Conservation (phyloP, 2,113 vertebrate species). For the Coptodon bakossiorum region DNA sequence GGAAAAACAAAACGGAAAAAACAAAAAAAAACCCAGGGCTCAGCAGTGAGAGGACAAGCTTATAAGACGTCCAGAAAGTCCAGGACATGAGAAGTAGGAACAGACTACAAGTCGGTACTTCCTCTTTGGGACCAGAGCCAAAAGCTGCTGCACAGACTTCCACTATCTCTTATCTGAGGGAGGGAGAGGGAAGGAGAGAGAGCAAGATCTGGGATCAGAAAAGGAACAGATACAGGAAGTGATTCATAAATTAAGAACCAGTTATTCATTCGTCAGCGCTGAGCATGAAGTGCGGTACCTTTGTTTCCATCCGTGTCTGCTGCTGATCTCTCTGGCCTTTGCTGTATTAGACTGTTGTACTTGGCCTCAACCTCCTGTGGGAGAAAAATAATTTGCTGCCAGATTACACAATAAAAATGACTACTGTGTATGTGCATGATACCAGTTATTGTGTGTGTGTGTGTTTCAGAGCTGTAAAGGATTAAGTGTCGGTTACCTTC, state of each 20-base stretch:
- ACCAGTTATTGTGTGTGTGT: background rate
- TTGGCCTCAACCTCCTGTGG: constrained; percentile 87
- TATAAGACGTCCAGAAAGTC: constrained; percentile 61
- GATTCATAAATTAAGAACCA: background rate
- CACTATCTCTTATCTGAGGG: constrained; percentile 72
- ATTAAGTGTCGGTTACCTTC: constrained; percentile 28
- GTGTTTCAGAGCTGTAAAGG: background rate
- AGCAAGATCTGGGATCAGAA: background rate
- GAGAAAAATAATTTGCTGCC: background rate
- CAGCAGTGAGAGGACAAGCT: constrained; percentile 69
- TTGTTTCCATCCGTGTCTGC: constrained; percentile 76
- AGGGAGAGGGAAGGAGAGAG: background rate
- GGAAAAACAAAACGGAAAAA: background rate
- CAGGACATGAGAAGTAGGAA: constrained; percentile 47
- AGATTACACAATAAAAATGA: background rate
- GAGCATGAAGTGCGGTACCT: constrained; percentile 66
- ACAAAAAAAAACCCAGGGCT: background rate
- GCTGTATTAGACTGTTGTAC: constrained; percentile 80
- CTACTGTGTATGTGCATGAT: background rate
- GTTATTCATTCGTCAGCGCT: background rate
- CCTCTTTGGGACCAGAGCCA: constrained; percentile 45
- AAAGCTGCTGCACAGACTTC: constrained; percentile 7
- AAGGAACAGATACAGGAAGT: background rate
- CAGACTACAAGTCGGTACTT: constrained; percentile 26
- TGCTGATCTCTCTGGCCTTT: constrained; percentile 80